Evolutionary conservation across 2,888 invertebrate genomes (phyloP).

Genomic region (Philereme transversata): DNA sequence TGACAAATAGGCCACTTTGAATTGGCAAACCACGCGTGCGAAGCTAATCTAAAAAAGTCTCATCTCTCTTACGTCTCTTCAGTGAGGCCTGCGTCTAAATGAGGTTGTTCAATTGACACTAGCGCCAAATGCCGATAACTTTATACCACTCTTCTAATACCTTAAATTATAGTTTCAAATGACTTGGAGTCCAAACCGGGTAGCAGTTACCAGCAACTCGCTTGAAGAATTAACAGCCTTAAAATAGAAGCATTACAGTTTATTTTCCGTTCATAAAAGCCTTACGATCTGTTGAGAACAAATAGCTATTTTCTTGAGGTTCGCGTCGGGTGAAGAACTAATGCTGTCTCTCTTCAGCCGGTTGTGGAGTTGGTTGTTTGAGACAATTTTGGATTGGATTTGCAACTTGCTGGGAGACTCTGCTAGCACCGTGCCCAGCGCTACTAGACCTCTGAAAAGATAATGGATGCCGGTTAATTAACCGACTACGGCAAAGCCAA

Average conservation of each 20-base stretch:
- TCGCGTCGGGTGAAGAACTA: conserved; percentile 53
- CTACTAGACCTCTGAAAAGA: conserved; percentile 87
- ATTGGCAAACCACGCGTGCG: no score
- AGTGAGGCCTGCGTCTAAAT: no score
- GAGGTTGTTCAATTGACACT: no score
- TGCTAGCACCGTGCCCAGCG: conserved; percentile 88
- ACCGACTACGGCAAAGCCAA: no score
- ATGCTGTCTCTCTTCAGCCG: conserved; percentile 67
- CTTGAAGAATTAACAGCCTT: background rate
- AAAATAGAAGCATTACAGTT: conserved; percentile 5
- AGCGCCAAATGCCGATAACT: no score
- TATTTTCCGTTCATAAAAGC: conserved; percentile 60
- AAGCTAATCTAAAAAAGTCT: no score
- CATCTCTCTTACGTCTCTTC: no score
- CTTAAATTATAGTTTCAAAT: no score
- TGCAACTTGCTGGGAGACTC: conserved; percentile 71
- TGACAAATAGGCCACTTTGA: no score
- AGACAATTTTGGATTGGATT: conserved; percentile 69
- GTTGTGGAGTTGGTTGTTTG: conserved; percentile 61
- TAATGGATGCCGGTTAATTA: conserved; percentile 4
- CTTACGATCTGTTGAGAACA: conserved; percentile 75
- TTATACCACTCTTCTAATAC: no score
- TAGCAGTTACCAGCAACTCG: no score
- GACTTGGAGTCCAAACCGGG: no score
- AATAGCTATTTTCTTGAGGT: conserved; percentile 62